Evolutionary conservation across 2,797 vertebrate genomes (phyloP).

Genomic region (Amblyraja radiata): DNA sequence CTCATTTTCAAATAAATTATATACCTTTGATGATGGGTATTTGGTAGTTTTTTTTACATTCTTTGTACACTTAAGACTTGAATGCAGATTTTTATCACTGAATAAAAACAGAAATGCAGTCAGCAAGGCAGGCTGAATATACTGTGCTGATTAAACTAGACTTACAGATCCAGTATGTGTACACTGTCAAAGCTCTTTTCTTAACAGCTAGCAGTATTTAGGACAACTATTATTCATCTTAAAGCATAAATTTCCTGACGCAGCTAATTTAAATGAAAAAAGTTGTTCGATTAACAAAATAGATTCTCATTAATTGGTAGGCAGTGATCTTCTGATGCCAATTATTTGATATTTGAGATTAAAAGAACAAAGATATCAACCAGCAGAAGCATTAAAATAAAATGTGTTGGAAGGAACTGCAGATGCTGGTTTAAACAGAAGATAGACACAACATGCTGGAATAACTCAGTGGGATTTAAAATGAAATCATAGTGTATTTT

Average conservation of each 20-base stretch:
- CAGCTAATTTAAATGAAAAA: neutral
- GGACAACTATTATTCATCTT: neutral
- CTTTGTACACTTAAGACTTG: neutral
- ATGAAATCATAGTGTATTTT: neutral
- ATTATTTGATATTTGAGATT: neutral
- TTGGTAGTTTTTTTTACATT: neutral
- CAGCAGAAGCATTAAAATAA: neutral
- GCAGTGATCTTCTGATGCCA: neutral
- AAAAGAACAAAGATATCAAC: neutral
- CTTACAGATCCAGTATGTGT: neutral
- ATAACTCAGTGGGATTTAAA: neutral
- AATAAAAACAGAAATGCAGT: too few species aligned
- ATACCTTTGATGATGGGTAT: too few species aligned
- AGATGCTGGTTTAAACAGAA: too few species aligned
- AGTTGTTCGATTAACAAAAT: neutral
- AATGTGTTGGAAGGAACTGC: too few species aligned
- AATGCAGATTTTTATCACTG: neutral
- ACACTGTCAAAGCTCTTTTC: neutral
- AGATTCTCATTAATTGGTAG: neutral
- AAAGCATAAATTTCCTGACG: neutral
- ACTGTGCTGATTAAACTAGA: neutral
- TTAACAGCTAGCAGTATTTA: neutral
- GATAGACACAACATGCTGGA: too few species aligned
- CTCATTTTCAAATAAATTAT: neutral
- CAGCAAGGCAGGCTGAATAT: too few species aligned